phyloP scores from a whole-genome alignment of 2,797 vertebrate genomes.

The Dromococcyx pavoninus region DNA sequence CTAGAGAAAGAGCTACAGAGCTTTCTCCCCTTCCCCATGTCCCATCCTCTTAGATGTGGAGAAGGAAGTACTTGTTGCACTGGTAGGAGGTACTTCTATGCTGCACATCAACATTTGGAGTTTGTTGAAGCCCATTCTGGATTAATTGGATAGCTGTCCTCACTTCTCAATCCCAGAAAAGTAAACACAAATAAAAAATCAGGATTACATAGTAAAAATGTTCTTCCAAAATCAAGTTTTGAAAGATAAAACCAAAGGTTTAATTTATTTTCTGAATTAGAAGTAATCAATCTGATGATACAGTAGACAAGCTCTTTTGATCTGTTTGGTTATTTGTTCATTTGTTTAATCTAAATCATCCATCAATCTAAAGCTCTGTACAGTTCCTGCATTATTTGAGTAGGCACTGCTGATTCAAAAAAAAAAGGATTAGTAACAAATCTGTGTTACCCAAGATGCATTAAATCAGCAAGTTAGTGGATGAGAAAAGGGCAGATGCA shows the following conservation, averaged over 20 bases:
- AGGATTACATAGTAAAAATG: neutral
- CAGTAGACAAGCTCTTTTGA: neutral
- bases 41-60: neutral
- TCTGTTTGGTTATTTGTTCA: neutral
- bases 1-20: neutral
- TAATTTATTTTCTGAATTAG: neutral
- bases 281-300: neutral
- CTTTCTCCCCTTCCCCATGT: neutral
- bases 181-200: neutral
- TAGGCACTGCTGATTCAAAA: slow-evolving; percentile 1
- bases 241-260: neutral
- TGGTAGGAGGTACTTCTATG: neutral
- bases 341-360: neutral
- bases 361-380: neutral
- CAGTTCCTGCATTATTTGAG: neutral
- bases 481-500: neutral
- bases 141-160: neutral
- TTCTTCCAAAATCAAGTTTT: neutral
- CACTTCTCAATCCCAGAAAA: neutral
- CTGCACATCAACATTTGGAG: neutral
- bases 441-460: neutral
- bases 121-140: neutral
- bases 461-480: neutral
- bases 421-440: slow-evolving; percentile 32
- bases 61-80: neutral